A percentile compares a stretch with the other conserved stretches of the same genome.
Evolutionary conservation across 2,888 invertebrate species (phyloP).

Genomic region (Autographa gamma): DNA sequence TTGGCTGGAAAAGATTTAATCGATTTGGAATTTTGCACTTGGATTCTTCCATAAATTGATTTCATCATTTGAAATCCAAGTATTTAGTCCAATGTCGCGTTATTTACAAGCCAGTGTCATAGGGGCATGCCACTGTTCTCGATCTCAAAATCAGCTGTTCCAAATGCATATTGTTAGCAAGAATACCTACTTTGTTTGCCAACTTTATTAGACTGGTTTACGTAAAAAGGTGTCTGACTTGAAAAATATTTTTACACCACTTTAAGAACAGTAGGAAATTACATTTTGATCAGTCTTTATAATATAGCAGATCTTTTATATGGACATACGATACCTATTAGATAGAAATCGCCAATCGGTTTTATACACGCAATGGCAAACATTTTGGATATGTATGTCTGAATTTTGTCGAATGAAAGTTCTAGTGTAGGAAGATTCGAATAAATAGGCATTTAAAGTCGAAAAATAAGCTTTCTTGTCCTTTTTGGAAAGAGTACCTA

Average conservation of each 20-base stretch:
- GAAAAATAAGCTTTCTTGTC: background rate
- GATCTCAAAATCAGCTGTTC: constrained; percentile 14
- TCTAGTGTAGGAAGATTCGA: background rate
- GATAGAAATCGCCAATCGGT: background rate
- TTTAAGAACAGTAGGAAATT: too few species aligned
- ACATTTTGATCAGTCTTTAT: background rate
- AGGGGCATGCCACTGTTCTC: constrained; percentile 22
- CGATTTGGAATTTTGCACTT: constrained; percentile 24
- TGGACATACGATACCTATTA: too few species aligned
- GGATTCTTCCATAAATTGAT: constrained; percentile 31
- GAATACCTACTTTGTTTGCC: constrained; percentile 1
- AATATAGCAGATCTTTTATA: background rate
- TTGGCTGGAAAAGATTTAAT: constrained; percentile 22
- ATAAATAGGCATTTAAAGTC: background rate
- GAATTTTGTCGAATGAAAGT: background rate
- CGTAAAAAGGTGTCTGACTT: background rate
- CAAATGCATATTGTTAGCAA: background rate
- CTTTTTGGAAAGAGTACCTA: background rate
- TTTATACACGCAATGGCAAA: too few species aligned
- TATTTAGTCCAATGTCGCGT: constrained; percentile 42
- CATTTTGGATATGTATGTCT: background rate
- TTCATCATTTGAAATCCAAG: constrained; percentile 16
- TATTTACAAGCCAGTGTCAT: constrained; percentile 32
- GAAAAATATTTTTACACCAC: too few species aligned
- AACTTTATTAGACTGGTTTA: background rate